A percentile compares a stretch with the other conserved stretches of the same genome.
phyloP scores from a whole-genome alignment of 2,888 invertebrate species.

The Operophtera brumata region DNA sequence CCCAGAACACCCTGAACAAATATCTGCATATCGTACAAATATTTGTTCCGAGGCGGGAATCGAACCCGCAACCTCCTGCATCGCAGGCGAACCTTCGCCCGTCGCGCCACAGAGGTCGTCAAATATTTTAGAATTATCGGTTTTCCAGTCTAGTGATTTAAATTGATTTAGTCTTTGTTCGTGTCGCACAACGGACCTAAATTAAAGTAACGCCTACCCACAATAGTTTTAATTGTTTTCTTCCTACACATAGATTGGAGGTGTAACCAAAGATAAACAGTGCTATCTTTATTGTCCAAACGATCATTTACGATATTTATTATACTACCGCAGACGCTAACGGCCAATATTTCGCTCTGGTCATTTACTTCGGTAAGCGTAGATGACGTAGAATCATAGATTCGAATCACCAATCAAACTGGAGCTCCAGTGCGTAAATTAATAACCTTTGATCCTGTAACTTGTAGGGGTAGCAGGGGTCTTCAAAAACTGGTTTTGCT shows the following conservation, averaged over 20 bases:
- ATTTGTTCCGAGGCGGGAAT: too few relatives aligned
- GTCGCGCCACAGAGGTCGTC: too few relatives aligned
- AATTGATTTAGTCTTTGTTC: too few relatives aligned
- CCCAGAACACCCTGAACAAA: too few relatives aligned
- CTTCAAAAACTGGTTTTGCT: constrained; percentile 34
- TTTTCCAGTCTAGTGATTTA: too few relatives aligned
- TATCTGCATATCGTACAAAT: too few relatives aligned
- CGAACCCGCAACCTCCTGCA: too few relatives aligned
- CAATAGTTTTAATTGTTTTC: constrained; percentile 22
- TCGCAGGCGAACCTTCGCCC: too few relatives aligned
- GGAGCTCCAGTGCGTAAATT: constrained; percentile 30
- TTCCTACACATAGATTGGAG: constrained; percentile 27
- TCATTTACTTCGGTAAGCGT: constrained; percentile 45
- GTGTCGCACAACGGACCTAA: neutral
- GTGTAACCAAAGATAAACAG: constrained; percentile 35
- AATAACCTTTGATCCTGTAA: constrained; percentile 16
- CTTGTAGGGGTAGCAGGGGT: constrained; percentile 31
- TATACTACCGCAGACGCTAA: constrained; percentile 46
- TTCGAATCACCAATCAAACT: constrained; percentile 34
- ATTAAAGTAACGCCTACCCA: neutral
- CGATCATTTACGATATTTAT: constrained; percentile 51
- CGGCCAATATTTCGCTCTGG: constrained; percentile 47
- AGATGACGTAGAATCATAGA: constrained; percentile 34
- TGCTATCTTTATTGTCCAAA: constrained; percentile 43
- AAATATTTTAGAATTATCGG: too few relatives aligned